Evolutionary conservation across 2,113 vertebrate species (phyloP).

Genomic region (Tenebrosternarchus preto): DNA sequence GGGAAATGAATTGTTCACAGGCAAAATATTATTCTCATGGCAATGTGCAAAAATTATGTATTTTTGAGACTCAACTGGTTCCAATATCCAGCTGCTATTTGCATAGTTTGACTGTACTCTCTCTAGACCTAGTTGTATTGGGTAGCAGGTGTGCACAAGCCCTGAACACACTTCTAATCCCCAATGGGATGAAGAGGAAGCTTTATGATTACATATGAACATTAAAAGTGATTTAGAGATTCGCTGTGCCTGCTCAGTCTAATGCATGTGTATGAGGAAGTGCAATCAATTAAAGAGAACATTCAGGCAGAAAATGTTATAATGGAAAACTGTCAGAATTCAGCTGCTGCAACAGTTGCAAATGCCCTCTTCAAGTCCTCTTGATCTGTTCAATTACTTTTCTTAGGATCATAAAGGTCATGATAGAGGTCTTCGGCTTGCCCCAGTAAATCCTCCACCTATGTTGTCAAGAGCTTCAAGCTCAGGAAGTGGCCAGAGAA

Average conservation of each 20-base stretch:
- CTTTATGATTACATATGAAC: constrained; percentile 26
- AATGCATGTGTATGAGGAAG: background rate
- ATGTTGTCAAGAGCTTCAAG: too few relatives aligned
- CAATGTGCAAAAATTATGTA: constrained; percentile 6
- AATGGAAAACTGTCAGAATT: background rate
- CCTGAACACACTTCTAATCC: constrained; percentile 14
- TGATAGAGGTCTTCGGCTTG: too few relatives aligned
- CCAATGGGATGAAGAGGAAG: background rate
- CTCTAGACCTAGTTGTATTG: constrained; percentile 15
- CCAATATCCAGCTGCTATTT: constrained; percentile 37
- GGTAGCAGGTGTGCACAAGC: constrained; percentile 39
- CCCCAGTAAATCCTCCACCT: too few relatives aligned
- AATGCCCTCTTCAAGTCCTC: too few relatives aligned
- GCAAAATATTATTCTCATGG: constrained; percentile 6
- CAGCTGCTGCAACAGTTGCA: background rate
- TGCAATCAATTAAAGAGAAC: background rate
- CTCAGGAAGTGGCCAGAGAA: too few relatives aligned
- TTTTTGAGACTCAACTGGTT: constrained; percentile 38
- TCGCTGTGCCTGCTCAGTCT: background rate
- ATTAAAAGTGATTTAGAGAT: background rate
- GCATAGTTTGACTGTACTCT: constrained; percentile 20
- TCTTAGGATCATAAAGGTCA: too few relatives aligned
- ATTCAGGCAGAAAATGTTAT: background rate
- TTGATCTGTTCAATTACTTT: too few relatives aligned
- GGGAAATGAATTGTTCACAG: background rate